These are phyloP conservation scores for Acrocephalus arundinaceus DNA, from an alignment of 2,113 vertebrate species.

Conservation along the genomic window DNA sequence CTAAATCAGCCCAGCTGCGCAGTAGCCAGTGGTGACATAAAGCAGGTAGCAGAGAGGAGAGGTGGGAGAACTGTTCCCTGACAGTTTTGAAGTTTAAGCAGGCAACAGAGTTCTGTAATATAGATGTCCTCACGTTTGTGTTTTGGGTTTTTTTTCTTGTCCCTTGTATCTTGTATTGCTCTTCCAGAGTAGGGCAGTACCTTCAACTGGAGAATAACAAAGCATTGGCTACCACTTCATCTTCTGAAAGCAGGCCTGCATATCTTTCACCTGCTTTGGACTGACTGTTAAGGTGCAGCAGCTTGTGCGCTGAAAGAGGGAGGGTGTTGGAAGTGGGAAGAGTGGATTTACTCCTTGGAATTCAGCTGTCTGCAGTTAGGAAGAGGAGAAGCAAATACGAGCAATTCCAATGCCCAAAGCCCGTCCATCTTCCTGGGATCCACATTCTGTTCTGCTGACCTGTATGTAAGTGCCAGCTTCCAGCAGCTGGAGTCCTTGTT, in stretches of 20 bases:
- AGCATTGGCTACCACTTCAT: not conserved
- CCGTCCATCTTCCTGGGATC: not conserved
- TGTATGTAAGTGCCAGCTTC: not conserved
- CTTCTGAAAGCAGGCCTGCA: not conserved
- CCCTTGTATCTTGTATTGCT: not conserved
- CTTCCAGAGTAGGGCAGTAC: not conserved
- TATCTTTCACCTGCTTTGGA: not conserved
- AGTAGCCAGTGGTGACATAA: not conserved
- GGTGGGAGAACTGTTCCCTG: not conserved
- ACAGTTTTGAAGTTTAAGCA: not conserved
- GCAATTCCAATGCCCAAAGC: not conserved
- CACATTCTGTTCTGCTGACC: not conserved
- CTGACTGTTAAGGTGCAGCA: not conserved
- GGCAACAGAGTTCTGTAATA: not conserved
- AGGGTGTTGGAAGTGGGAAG: not conserved
- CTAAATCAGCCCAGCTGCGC: not conserved
- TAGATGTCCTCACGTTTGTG: not conserved
- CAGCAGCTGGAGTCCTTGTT: not conserved
- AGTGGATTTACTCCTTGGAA: not conserved
- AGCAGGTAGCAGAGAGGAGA: not conserved
- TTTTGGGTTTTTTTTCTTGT: not conserved
- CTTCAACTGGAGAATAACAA: slow-evolving; percentile 2
- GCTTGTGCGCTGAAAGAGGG: not conserved
- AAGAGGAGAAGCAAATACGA: not conserved
- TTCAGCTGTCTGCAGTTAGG: not conserved